phyloP scores from a whole-genome alignment of 2,797 vertebrate species.

The Carduelis carduelis region DNA sequence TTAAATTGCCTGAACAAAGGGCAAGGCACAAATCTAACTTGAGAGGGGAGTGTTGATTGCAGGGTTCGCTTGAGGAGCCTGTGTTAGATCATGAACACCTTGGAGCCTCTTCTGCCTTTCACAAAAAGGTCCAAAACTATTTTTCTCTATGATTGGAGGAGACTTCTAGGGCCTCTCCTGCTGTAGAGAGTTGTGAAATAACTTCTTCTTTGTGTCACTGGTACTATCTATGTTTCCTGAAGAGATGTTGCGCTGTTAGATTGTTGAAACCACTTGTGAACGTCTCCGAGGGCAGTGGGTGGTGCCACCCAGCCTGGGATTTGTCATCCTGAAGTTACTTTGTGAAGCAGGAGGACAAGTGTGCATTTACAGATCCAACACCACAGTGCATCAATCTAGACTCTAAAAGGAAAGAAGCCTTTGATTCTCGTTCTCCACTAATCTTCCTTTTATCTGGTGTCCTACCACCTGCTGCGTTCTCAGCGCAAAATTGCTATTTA shows the following conservation, averaged over 20 bases:
- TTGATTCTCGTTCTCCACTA: neutral
- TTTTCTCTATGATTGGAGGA: neutral
- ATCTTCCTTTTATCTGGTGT: neutral
- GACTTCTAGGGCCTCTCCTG: neutral
- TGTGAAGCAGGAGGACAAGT: neutral
- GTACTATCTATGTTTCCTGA: neutral
- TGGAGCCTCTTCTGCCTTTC: neutral
- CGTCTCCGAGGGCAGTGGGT: neutral
- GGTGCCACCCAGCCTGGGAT: neutral
- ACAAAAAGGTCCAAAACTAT: neutral
- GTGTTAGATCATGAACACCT: fast-evolving
- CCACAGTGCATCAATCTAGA: neutral
- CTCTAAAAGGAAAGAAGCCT: neutral
- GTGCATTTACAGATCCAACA: neutral
- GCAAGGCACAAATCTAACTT: neutral
- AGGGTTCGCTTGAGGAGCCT: fast-evolving
- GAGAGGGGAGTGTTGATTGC: neutral
- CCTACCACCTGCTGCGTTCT: neutral
- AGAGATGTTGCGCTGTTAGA: neutral
- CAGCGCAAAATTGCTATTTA: neutral
- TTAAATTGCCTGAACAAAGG: neutral
- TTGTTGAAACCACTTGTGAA: neutral
- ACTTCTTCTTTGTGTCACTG: neutral
- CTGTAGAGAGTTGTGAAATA: neutral
- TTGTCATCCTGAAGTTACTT: neutral